A percentile compares a stretch with the other conserved stretches of the same genome.
Conservation (phyloP, 2,113 vertebrate genomes). For the Elachura formosa region DNA sequence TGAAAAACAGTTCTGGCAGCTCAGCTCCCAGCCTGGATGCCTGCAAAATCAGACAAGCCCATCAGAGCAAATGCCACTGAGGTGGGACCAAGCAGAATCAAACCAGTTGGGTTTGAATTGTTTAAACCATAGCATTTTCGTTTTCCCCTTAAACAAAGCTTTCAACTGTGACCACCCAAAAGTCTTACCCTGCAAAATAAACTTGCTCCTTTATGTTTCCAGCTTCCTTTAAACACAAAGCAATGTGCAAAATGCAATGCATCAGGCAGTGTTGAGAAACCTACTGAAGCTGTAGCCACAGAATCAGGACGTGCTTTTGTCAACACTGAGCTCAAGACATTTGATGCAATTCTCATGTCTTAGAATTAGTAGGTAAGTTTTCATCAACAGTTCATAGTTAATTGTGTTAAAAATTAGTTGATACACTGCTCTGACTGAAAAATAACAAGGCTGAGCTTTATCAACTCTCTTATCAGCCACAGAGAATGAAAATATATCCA, state of each 20-base stretch:
- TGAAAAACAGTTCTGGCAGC: not conserved
- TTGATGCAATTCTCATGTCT: not conserved
- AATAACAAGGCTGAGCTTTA: not conserved
- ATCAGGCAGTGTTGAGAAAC: not conserved
- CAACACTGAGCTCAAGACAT: not conserved
- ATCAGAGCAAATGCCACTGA: not conserved
- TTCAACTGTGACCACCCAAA: not conserved
- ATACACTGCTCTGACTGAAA: not conserved
- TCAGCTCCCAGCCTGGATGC: not conserved
- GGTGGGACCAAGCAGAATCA: not conserved
- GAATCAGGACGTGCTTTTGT: not conserved
- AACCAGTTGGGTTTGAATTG: not conserved
- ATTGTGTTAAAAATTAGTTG: not conserved
- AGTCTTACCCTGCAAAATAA: not conserved
- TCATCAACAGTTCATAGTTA: not conserved
- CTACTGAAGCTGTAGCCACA: not conserved
- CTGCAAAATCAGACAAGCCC: not conserved
- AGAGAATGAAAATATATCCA: not conserved
- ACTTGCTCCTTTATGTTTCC: not conserved
- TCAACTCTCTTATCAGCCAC: not conserved
- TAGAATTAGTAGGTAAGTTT: not conserved
- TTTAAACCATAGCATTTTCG: not conserved
- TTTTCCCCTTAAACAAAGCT: not conserved
- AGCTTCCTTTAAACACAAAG: not conserved
- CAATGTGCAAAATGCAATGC: not conserved